Evolutionary conservation across 2,113 vertebrate species (phyloP).

Genomic region (Nibea coibor): DNA sequence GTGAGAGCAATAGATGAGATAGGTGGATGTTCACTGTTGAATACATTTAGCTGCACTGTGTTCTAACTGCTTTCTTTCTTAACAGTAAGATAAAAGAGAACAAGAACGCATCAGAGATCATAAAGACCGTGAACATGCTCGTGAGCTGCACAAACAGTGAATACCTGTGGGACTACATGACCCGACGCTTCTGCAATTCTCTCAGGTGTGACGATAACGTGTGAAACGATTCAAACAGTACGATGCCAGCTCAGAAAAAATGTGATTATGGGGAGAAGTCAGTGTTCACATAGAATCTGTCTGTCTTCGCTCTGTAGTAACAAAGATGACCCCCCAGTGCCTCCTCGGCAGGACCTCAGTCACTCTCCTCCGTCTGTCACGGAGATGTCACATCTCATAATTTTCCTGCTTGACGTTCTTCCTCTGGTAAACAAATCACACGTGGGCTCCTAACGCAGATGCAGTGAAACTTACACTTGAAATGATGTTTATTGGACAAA

Average conservation of each 20-base stretch:
- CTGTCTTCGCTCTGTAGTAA: slow-evolving; percentile 60
- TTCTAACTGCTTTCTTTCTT: not conserved
- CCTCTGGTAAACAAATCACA: slow-evolving; percentile 88
- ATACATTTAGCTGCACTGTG: not conserved
- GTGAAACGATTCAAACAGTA: too few species aligned
- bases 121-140: slow-evolving; percentile 94
- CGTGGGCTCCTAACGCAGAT: not conserved
- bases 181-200: slow-evolving; percentile 87
- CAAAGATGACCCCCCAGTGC: slow-evolving; percentile 59
- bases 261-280: not conserved
- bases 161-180: slow-evolving; percentile 98
- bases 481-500: too few species aligned
- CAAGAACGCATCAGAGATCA: slow-evolving; percentile 93
- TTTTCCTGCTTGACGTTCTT: slow-evolving; percentile 94
- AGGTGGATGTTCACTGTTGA: not conserved
- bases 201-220: slow-evolving; percentile 84
- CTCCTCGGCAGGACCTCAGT: slow-evolving; percentile 59
- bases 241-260: not conserved
- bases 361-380: slow-evolving; percentile 81
- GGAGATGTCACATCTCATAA: slow-evolving; percentile 91
- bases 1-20: slow-evolving; percentile 23
- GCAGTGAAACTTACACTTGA: not conserved
- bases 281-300: not conserved
- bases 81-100: slow-evolving; percentile 94
- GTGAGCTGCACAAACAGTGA: slow-evolving; percentile 92